These are phyloP conservation scores for Rousettus leschenaultii DNA, from an alignment of 2,113 vertebrate species.

Conservation along the genomic window DNA sequence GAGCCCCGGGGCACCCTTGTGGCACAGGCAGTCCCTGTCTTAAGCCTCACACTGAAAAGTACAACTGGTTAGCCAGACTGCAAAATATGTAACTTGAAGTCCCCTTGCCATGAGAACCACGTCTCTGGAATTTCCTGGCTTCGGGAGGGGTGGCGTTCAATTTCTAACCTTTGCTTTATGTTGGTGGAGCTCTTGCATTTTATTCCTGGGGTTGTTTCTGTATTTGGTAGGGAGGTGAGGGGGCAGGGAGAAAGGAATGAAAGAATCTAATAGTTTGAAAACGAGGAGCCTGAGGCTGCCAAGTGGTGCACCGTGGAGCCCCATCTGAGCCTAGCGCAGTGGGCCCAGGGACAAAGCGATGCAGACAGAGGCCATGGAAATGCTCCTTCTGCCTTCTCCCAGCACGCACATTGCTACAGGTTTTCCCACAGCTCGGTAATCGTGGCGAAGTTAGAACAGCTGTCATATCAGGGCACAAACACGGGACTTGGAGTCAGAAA, in stretches of 20 bases:
- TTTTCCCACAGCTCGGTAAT: constrained; percentile 19
- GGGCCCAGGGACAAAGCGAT: not conserved
- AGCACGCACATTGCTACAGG: not conserved
- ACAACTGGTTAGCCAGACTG: constrained; percentile 66
- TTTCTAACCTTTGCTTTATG: constrained; percentile 77
- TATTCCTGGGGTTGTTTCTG: constrained; percentile 65
- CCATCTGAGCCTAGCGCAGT: not conserved
- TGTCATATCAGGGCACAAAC: not conserved
- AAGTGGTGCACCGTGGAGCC: not conserved
- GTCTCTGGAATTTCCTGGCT: constrained; percentile 78
- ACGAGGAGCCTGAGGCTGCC: constrained; percentile 7
- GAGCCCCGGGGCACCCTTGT: constrained; percentile 68
- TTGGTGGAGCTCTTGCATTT: constrained; percentile 55
- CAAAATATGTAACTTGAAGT: constrained; percentile 75
- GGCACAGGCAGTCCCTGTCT: constrained; percentile 67
- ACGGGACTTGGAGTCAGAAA: not conserved
- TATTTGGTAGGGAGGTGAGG: constrained; percentile 36
- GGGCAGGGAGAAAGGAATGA: constrained; percentile 63
- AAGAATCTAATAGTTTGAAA: constrained; percentile 44
- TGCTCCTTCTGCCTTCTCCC: not conserved
- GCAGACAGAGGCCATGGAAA: not conserved
- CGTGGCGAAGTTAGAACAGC: constrained; percentile 11
- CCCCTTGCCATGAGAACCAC: constrained; percentile 69
- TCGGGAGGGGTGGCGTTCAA: constrained; percentile 60
- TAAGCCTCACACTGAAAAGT: constrained; percentile 66